These are phyloP conservation scores for Lepidocyrtoides sp. DNA, from an alignment of 2,888 invertebrate genomes.

Conservation along the genomic window DNA sequence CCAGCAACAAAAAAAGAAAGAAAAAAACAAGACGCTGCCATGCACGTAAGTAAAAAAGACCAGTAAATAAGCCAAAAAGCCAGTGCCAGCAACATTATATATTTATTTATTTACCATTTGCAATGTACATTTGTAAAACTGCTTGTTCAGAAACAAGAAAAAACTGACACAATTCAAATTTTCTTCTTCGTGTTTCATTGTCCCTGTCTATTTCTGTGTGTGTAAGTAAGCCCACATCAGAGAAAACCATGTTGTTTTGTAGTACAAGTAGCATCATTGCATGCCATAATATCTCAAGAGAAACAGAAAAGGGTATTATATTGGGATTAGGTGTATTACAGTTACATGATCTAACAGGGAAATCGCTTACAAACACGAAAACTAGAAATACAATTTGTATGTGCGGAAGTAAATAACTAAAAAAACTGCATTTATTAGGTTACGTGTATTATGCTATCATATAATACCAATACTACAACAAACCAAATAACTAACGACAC, in stretches of 20 bases:
- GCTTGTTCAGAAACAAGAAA: background rate
- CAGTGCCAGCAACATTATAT: background rate
- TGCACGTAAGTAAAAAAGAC: background rate
- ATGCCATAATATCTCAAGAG: background rate
- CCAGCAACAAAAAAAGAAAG: too few species aligned
- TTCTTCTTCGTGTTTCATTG: constrained; percentile 18
- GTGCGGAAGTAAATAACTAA: background rate
- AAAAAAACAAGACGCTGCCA: background rate
- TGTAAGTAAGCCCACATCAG: background rate
- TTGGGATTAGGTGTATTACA: constrained; percentile 38
- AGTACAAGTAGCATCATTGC: background rate
- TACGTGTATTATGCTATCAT: too few species aligned
- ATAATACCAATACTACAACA: too few species aligned
- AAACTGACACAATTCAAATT: constrained; percentile 39
- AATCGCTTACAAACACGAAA: constrained; percentile 13
- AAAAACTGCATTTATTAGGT: background rate
- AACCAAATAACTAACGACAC: background rate
- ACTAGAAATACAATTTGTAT: constrained; percentile 10
- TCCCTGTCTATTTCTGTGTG: background rate
- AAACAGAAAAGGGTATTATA: constrained; percentile 38
- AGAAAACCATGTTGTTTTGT: too few species aligned
- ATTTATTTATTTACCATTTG: background rate
- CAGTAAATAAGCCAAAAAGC: background rate
- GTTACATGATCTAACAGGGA: constrained; percentile 42
- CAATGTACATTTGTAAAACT: background rate